Base-by-base conservation (phyloP, 37 sponge, comb jelly and placozoan genomes). In the Oscarella lobularis region DNA sequence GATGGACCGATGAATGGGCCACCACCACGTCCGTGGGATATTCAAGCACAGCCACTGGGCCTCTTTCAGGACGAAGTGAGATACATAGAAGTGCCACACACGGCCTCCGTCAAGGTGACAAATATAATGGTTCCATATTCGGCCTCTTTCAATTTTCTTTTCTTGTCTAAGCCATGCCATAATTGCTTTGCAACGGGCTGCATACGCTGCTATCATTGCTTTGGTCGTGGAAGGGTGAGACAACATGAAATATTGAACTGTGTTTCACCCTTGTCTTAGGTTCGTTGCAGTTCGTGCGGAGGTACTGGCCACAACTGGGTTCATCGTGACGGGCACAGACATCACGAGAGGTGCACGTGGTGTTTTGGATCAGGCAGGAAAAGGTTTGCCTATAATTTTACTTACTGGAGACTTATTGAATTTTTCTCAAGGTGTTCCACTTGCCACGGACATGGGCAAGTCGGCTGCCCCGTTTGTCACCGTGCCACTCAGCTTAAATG, bases 1-100 rank as follows among this genome's bases (percentile, higher is more conserved):
- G 89, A 88, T 84, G 82, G 85, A 6, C 82, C 85, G 31, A 41
- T 73, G 72, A 88, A 84, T 82, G 89, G 89, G 4, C 79, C 80
- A 31, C 82, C 89, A 33, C 89, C 89, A 2, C 39, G 55, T 9
- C 82, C 89, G 1, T 88, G 89, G 89, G 76, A 67, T 39, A 88
- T 88, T 36, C 66, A 39, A 2, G 30, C 2, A 20, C 82, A 84
- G 38, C 76, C 85, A 1, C 34, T 33, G 4, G 31, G 29, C 3
- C 39, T 78, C 77, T 88, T 88, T 70, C 35, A 78, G 67, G 35
- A 84, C 60, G 68, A 75, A 27, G 34, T 37, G 36, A 77, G 74
- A 48, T 2, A 41, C 40, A 55, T 83, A 34, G 82, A 81, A 71
- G 85, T 88, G 1, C 89, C 89, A 30, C 89, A 88, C 77, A 88